Evolutionary conservation across 2,888 invertebrate genomes (phyloP), one percentile per base, ranked within the genome.

Genomic region (Pedicia rivosa): DNA sequence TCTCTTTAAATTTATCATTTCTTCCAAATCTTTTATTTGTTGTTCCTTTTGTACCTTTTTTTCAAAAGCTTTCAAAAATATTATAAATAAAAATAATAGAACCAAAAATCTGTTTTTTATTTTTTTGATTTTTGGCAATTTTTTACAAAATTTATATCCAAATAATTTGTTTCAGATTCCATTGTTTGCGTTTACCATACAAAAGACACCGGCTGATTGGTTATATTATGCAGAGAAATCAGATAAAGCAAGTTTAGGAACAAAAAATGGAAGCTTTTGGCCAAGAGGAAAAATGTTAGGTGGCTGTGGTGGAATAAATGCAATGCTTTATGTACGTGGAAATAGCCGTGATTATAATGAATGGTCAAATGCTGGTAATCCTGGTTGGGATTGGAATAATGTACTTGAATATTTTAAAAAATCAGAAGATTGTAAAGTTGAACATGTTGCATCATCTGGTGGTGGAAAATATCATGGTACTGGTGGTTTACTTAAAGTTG

Each of bases 321-420:
- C 63, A 9, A 73, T 78, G 74, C 39, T 76, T 1, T 73, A 78
- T 49, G 51, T 74, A 0, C 59, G 72, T 4, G 79, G 79, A 0
- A 72, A 73, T 53, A 64, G 67, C 4, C 48, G 50, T 3, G 79
- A 80, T 50, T 80, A 67, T 48, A 70, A 80, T 47, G 50, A 57
- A 1, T 80, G 80, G 80, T 63, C 64, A 7, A 47, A 50, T 1
- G 31, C 62, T 25, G 78, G 78, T 0, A 77, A 73, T 46, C 40
- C 50, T 0, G 72, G 70, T 1, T 80, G 80, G 80, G 62, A 78
- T 2, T 87, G 72, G 55, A 71, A 83, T 22, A 77, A 81, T 43
- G 70, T 86, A 1, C 54, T 84, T 34, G 75, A 76, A 0, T 86
- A 81, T 53, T 88, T 86, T 52, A 77, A 76, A 54, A 84, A 83